Percentiles rank a stretch among this genome's conserved stretches.
These are phyloP conservation scores for Narcine bancroftii DNA, from an alignment of 2,113 vertebrate species.

Conservation along the genomic window DNA sequence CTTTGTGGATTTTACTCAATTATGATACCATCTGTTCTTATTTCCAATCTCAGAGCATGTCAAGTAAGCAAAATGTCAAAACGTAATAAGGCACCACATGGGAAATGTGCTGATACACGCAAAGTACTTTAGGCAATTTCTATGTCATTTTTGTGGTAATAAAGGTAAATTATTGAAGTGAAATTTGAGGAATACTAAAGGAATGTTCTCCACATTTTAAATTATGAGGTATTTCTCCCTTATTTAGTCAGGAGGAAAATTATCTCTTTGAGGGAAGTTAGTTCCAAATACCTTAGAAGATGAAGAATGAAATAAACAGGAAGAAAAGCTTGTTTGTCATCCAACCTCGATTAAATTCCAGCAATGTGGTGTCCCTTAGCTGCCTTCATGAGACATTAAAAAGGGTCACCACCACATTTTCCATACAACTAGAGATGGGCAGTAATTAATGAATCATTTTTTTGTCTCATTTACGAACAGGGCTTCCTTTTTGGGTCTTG, in stretches of 20 bases:
- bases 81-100: constrained; percentile 21
- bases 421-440: not conserved
- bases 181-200: not conserved
- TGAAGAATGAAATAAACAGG: not conserved
- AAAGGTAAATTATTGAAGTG: constrained; percentile 3
- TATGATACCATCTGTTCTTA: constrained; percentile 35
- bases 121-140: not conserved
- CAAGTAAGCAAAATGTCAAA: constrained; percentile 34
- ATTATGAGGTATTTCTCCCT: not conserved
- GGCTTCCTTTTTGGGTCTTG: not conserved
- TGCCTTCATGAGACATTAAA: not conserved
- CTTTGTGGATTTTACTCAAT: constrained; percentile 16
- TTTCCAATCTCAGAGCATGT: constrained; percentile 26
- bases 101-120: constrained; percentile 11
- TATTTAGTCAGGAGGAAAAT: not conserved
- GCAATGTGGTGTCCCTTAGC: not conserved
- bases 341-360: too few species aligned
- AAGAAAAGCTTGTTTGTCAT: not conserved
- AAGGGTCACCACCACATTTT: not conserved
- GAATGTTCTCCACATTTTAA: not conserved
- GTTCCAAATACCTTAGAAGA: not conserved
- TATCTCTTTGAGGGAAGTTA: not conserved
- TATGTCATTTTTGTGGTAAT: not conserved
- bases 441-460: not conserved
- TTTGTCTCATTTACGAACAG: not conserved